These are phyloP conservation scores for Gasterosteus aculeatus DNA, from an alignment of 2,113 vertebrate species.

Conservation along the genomic window DNA sequence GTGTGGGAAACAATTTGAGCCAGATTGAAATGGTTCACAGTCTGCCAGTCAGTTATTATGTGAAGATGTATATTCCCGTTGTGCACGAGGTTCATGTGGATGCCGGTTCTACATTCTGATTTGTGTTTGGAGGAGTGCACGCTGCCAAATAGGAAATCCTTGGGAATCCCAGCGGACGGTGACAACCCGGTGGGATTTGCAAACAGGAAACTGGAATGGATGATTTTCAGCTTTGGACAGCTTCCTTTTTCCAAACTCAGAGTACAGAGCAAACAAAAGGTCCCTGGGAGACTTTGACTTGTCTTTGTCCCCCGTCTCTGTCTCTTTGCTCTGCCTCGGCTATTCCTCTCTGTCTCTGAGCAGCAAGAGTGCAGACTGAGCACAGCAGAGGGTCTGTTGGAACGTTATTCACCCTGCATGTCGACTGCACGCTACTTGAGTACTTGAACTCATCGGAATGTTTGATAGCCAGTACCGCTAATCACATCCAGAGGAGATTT, in stretches of 20 bases:
- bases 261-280: constrained; percentile 27
- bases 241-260: constrained; percentile 39
- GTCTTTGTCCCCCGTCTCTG: constrained; percentile 18
- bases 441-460: constrained; percentile 14
- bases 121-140: neutral
- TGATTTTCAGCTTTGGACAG: constrained; percentile 29
- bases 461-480: constrained; percentile 23
- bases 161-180: constrained; percentile 8
- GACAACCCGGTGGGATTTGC: constrained; percentile 36
- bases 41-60: neutral
- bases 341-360: constrained; percentile 16
- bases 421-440: constrained; percentile 26
- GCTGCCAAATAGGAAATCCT: neutral
- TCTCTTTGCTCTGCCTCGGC: neutral
- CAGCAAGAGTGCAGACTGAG: neutral
- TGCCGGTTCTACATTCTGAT: constrained; percentile 1
- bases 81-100: neutral
- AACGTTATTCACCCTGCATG: constrained; percentile 38
- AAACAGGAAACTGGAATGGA: constrained; percentile 60
- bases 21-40: neutral
- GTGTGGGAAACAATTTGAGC: neutral
- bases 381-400: neutral
- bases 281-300: constrained; percentile 47
- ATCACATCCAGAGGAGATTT: constrained; percentile 28
- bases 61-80: neutral